These are phyloP conservation scores for Thera obeliscata DNA, from an alignment of 2,888 invertebrate genomes.

Conservation along the genomic window DNA sequence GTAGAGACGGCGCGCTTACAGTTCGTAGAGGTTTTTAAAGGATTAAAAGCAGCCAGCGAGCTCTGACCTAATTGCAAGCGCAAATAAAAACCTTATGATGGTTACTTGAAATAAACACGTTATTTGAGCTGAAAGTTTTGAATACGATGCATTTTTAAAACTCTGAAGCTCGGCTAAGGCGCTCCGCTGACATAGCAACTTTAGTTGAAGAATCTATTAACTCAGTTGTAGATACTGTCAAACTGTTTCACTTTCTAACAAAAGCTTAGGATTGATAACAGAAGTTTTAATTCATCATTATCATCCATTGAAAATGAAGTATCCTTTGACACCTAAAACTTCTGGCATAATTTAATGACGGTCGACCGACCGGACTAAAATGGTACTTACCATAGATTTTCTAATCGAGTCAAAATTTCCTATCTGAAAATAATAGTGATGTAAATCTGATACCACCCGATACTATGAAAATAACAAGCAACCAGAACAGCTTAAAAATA, in stretches of 20 bases:
- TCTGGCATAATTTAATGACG: too few relatives aligned
- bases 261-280: too few relatives aligned
- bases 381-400: neutral
- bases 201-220: too few relatives aligned
- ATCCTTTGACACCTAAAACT: too few relatives aligned
- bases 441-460: constrained; percentile 34
- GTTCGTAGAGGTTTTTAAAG: constrained; percentile 59
- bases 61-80: constrained; percentile 44
- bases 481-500: constrained; percentile 43
- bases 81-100: constrained; percentile 41
- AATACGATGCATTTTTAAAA: neutral
- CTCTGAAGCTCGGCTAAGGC: too few relatives aligned
- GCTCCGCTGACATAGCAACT: too few relatives aligned
- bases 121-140: constrained; percentile 14
- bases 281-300: too few relatives aligned
- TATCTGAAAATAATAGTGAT: constrained; percentile 12
- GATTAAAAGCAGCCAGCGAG: constrained; percentile 57
- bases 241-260: too few relatives aligned
- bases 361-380: neutral
- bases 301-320: too few relatives aligned
- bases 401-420: neutral
- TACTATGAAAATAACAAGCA: constrained; percentile 36
- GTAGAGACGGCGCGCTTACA: constrained; percentile 57
- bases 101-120: constrained; percentile 29
- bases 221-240: too few relatives aligned